A percentile compares a stretch with the other conserved stretches of the same genome.
Evolutionary conservation across 64 coral and sea anemone genomes (phyloP).

Genomic region (Montipora cactus): DNA sequence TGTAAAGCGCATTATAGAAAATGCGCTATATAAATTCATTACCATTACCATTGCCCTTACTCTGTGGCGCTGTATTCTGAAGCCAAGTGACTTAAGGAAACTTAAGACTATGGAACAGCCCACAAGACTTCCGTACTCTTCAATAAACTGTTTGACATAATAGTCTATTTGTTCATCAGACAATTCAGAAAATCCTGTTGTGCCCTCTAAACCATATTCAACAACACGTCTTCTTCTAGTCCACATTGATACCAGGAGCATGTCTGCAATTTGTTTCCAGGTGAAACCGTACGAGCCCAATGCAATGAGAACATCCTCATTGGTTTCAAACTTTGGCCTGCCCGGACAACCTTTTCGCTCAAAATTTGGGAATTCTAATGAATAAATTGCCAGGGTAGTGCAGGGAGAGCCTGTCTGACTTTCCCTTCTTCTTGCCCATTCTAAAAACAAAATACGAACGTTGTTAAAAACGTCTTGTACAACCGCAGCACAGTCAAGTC

Average conservation of each 20-base stretch:
- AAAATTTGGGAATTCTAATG: slow-evolving; percentile 11
- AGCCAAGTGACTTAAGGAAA: slow-evolving; percentile 18
- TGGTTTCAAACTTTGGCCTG: slow-evolving; percentile 40
- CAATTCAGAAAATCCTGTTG: slow-evolving; percentile 54
- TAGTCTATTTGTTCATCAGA: slow-evolving; percentile 55
- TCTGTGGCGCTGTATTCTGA: slow-evolving; percentile 21
- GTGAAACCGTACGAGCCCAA: slow-evolving; percentile 36
- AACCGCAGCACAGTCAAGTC: neutral
- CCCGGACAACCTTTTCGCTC: neutral
- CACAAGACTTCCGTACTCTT: slow-evolving; percentile 42
- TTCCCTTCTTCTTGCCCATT: neutral
- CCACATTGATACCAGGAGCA: slow-evolving; percentile 73
- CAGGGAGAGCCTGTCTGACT: slow-evolving; percentile 7
- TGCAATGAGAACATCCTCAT: slow-evolving; percentile 32
- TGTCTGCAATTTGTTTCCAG: slow-evolving; percentile 67
- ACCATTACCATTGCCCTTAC: neutral
- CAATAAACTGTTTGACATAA: slow-evolving; percentile 38
- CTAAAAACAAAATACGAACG: slow-evolving; percentile 7
- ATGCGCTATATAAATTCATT: no score
- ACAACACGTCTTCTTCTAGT: slow-evolving; percentile 57
- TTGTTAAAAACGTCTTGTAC: neutral
- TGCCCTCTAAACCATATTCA: slow-evolving; percentile 55
- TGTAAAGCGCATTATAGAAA: no score
- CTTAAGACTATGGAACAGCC: slow-evolving; percentile 24
- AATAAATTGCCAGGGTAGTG: slow-evolving; percentile 40